Evolutionary conservation across 2,797 vertebrate species (phyloP), one percentile per base, ranked within the genome.

Genomic region (Urocyon cinereoargenteus): DNA sequence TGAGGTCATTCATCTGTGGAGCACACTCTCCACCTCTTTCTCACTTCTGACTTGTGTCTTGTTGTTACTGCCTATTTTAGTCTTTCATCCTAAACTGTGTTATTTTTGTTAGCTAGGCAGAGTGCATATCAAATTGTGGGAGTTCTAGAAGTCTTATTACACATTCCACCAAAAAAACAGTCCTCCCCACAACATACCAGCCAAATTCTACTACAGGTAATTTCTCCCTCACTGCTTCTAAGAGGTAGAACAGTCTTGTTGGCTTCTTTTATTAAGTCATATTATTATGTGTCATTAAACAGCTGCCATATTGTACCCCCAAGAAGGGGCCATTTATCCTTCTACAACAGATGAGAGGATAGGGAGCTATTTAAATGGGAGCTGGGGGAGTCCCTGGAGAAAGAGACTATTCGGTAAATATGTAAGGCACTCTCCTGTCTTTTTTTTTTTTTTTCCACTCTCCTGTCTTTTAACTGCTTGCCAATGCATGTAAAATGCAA

Each of bases 51-150:
- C 31, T 87, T 72, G 2, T 10, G 11, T 89, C 94, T 91, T 78
- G 15, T 57, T 22, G 34, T 28, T 94, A 72, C 21, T 36, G 8
- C 19, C 91, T 78, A 84, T 64, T 79, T 90, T 34, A 34, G 16
- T 49, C 87, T 96, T 91, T 96, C 96, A 94, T 92, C 64, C 81
- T 91, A 72, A 1, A 68, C 81, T 87, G 15, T 68, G 96, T 5
- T 72, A 28, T 26, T 66, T 53, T 22, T 93, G 49, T 86, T 85
- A 36, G 28, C 64, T 78, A 75, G 34, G 72, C 16, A 90, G 75
- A 90, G 6, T 11, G 53, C 36, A 24, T n/a, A 59, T 26, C 79
- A 85, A 93, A 75, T 15, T 59, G 59, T 55, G 16, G 13, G 26
- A 34, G 24, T 26, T 87, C 70, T 55, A 0, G 72, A 86, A 16